phyloP scores from a whole-genome alignment of 2,888 invertebrate genomes.

The Achlya flavicornis region DNA sequence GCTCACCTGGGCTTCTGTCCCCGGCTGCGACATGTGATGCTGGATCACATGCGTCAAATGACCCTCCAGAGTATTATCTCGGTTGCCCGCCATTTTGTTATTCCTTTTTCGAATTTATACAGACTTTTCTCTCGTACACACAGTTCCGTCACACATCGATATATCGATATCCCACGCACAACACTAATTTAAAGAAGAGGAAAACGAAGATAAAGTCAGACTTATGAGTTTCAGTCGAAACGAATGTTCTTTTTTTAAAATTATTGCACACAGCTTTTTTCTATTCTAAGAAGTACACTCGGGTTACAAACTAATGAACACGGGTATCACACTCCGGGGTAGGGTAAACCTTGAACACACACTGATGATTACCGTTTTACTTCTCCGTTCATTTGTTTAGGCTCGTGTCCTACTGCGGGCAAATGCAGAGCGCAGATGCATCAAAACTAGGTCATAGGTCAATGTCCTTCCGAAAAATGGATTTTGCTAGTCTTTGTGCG shows the following conservation, averaged over 20 bases:
- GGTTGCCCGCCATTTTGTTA: slow-evolving; percentile 68
- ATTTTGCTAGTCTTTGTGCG: slow-evolving; percentile 46
- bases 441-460: slow-evolving; percentile 73
- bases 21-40: slow-evolving; percentile 70
- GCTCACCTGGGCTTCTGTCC: slow-evolving; percentile 75
- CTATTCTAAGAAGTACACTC: slow-evolving; percentile 33
- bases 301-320: slow-evolving; percentile 74
- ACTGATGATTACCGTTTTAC: slow-evolving; percentile 23
- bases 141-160: slow-evolving; percentile 14
- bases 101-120: slow-evolving; percentile 29
- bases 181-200: slow-evolving; percentile 32
- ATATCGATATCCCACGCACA: slow-evolving; percentile 31
- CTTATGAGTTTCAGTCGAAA: slow-evolving; percentile 66
- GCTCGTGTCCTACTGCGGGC: slow-evolving; percentile 47
- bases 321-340: slow-evolving; percentile 63
- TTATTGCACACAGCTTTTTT: slow-evolving; percentile 54
- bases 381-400: slow-evolving; percentile 39
- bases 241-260: slow-evolving; percentile 31
- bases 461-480: slow-evolving; percentile 55
- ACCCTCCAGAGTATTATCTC: slow-evolving; percentile 61
- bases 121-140: slow-evolving; percentile 21
- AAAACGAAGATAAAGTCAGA: slow-evolving; percentile 48
- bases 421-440: slow-evolving; percentile 71
- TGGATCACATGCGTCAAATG: slow-evolving; percentile 76
- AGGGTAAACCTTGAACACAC: slow-evolving; percentile 52